Percentiles rank a stretch among this genome's conserved stretches.
These are phyloP conservation scores for Prorops nasuta DNA, from an alignment of 1,140 invertebrate species.

Conservation along the genomic window DNA sequence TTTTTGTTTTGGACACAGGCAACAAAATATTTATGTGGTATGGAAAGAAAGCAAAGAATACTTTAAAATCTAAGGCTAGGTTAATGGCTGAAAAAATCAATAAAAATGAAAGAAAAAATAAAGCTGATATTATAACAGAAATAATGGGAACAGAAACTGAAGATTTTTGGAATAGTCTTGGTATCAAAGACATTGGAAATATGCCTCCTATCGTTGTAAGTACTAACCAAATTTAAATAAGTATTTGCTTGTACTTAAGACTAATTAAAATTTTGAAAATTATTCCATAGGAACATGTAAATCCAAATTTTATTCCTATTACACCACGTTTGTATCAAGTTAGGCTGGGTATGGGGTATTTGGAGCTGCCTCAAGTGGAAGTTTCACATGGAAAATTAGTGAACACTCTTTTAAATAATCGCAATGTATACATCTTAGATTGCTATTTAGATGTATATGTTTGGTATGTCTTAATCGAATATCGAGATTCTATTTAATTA, in stretches of 20 bases:
- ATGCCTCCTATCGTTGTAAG: slow-evolving; percentile 11
- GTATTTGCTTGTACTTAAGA: slow-evolving; percentile 16
- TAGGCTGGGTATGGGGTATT: slow-evolving; percentile 94
- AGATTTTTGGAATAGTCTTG: slow-evolving; percentile 82
- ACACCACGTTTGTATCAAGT: slow-evolving; percentile 90
- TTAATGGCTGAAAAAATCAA: slow-evolving; percentile 98
- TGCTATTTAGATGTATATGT: slow-evolving; percentile 96
- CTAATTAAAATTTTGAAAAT: not conserved
- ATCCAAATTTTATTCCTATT: slow-evolving; percentile 73
- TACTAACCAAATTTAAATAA: slow-evolving; percentile 12
- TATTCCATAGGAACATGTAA: slow-evolving; percentile 73
- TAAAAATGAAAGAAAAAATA: slow-evolving; percentile 96
- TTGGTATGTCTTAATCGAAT: slow-evolving; percentile 67
- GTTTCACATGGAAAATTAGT: slow-evolving; percentile 74
- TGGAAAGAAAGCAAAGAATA: slow-evolving; percentile 91
- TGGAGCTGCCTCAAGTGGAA: slow-evolving; percentile 96
- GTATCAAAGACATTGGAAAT: slow-evolving; percentile 52
- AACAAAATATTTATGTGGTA: slow-evolving; percentile 90
- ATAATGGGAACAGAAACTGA: slow-evolving; percentile 76
- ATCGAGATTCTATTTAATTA: not conserved
- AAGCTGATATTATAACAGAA: slow-evolving; percentile 86
- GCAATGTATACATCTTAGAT: slow-evolving; percentile 97
- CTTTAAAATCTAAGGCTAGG: slow-evolving; percentile 90
- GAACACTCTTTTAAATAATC: slow-evolving; percentile 79
- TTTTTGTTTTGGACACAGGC: slow-evolving; percentile 90